Base-by-base conservation (phyloP, 2,797 vertebrate species). In the Sebastes minor region DNA sequence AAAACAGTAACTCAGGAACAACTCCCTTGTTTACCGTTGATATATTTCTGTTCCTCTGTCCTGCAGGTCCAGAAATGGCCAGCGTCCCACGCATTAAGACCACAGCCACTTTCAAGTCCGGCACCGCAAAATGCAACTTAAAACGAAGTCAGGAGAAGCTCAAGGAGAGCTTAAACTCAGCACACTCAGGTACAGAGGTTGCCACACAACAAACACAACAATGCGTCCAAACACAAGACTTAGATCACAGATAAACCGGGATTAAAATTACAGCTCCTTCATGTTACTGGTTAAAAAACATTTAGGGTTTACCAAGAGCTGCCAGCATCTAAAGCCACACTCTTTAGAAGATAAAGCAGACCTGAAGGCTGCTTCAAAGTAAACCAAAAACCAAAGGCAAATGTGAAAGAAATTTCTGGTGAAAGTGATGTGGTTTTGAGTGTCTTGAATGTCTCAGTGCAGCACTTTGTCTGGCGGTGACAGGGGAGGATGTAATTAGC, bases 51-150 rank as follows among this genome's bases (percentile, higher is more conserved):
- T 76, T 49, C 25, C 32, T 84, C 52, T 88, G 52, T 88, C 33
- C 59, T 27, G 78, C 89, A 96, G 94, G 95, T 81, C 79, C 86
- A 85, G 94, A 94, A 79, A 85, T 71, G 59, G 74, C 83, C 91
- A 94, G 94, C 87, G 90, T 95, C 74, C 89, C 95, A 72, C 96
- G 95, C 91, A 86, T 98, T 93, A 98, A 97, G 94, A 96, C 97
- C 92, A 98, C 96, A 0, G 95, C 97, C 90, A 98, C 97, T 42
- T 98, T 99, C 95, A 98, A 96, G 90, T 95, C 97, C 82, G 97
- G 95, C 88, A 95, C 97, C 60, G 94, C 97, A 80, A 97, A 96
- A 94, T 99, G 98, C 97, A 97, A 97, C 92, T 95, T 99, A 92
- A 98, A 96, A 95, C 95, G 97, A 86, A 97, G 96, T 88, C 95